Conservation (phyloP, 2,888 invertebrate genomes). For the Phaedon cochleariae region DNA sequence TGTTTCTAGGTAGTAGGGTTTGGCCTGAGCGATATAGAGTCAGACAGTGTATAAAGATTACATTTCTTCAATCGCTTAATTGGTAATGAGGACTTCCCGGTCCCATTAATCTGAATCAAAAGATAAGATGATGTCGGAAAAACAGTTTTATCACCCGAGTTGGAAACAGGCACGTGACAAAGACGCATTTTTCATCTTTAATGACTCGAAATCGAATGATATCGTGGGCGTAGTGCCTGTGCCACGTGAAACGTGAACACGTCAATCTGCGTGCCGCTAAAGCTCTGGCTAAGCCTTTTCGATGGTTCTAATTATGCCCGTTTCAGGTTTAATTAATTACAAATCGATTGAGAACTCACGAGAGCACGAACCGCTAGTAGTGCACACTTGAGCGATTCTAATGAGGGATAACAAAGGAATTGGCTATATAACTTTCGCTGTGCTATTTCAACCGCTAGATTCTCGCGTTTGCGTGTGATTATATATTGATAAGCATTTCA, state of each 20-base stretch:
- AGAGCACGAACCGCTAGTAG: conserved; percentile 9
- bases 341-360: conserved; percentile 30
- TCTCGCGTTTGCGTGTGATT: background rate
- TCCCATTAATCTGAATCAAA: conserved; percentile 7
- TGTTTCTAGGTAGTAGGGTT: too few species aligned
- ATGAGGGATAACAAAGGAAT: background rate
- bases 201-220: conserved; percentile 34
- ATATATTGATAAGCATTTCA: too few species aligned
- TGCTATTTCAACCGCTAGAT: background rate
- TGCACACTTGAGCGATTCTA: background rate
- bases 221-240: conserved; percentile 21
- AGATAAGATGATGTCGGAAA: conserved; percentile 30
- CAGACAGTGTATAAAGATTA: too few species aligned
- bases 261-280: conserved; percentile 26
- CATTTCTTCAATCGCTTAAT: background rate
- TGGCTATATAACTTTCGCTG: background rate
- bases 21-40: too few species aligned
- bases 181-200: conserved; percentile 34
- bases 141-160: conserved; percentile 20
- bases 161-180: conserved; percentile 29
- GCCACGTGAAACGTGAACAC: conserved; percentile 24
- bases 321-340: conserved; percentile 32
- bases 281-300: conserved; percentile 24
- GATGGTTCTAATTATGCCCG: conserved; percentile 36
- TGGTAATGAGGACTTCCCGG: background rate